Evolutionary conservation across 2,888 invertebrate species (phyloP).

Genomic region (Erebia epiphron): DNA sequence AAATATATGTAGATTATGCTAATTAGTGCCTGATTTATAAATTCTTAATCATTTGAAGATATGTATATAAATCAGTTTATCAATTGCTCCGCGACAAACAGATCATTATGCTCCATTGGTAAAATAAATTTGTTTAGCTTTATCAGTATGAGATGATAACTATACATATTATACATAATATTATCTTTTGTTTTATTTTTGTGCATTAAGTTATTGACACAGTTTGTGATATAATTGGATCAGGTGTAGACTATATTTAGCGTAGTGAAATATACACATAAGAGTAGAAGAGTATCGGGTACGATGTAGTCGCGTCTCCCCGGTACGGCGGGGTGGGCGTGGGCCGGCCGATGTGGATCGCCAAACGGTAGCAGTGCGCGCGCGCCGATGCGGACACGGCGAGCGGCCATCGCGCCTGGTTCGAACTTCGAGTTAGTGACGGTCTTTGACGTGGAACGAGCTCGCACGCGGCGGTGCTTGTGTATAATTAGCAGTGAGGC

Average conservation of each 20-base stretch:
- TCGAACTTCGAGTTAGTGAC: constrained; percentile 49
- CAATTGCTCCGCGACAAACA: too few relatives aligned
- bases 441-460: constrained; percentile 26
- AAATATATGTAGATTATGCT: too few relatives aligned
- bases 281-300: constrained; percentile 42
- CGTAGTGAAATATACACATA: constrained; percentile 42
- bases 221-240: constrained; percentile 49
- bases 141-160: too few relatives aligned
- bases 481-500: constrained; percentile 80
- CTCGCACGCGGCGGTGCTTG: constrained; percentile 50
- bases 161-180: too few relatives aligned
- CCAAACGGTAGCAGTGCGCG: constrained; percentile 43
- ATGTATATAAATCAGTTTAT: too few relatives aligned
- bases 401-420: constrained; percentile 33
- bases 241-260: constrained; percentile 48
- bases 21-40: too few relatives aligned
- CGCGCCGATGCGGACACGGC: constrained; percentile 38
- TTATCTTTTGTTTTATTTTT: not conserved
- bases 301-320: constrained; percentile 49
- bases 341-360: constrained; percentile 43
- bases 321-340: constrained; percentile 47
- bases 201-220: constrained; percentile 40
- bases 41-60: too few relatives aligned
- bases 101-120: too few relatives aligned
- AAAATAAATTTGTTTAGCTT: too few relatives aligned